Conservation (phyloP, 2,888 invertebrate genomes). For the Tanypteryx hageni region DNA sequence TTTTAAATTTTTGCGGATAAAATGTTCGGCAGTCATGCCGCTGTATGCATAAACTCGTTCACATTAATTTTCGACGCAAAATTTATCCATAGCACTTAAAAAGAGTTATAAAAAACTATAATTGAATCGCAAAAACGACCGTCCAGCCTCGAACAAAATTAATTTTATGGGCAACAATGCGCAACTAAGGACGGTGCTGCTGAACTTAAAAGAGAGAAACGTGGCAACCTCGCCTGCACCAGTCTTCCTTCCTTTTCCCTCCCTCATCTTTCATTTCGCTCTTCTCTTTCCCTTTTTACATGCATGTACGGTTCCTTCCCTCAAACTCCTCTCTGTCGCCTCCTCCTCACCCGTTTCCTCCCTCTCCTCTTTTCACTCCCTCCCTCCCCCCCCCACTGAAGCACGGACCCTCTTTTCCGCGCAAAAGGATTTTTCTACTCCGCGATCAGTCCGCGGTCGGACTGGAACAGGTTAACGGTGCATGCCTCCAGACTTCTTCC, state of each 20-base stretch:
- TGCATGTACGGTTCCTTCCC: constrained; percentile 8
- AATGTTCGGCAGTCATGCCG: too few species aligned
- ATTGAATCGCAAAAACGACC: too few species aligned
- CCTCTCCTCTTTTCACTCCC: neutral
- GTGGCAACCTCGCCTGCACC: neutral
- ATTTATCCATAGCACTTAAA: too few species aligned
- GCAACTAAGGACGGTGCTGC: neutral
- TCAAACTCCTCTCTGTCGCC: neutral
- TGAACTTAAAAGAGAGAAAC: neutral
- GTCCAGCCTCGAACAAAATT: neutral
- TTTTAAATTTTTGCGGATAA: too few species aligned
- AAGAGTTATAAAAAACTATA: too few species aligned
- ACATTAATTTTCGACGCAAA: too few species aligned
- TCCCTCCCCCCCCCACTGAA: neutral
- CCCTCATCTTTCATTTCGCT: neutral
- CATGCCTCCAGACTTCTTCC: neutral
- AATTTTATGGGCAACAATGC: neutral
- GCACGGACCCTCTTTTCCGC: neutral
- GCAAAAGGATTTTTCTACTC: neutral
- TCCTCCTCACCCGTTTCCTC: neutral
- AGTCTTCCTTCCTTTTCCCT: neutral
- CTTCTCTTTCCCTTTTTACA: neutral
- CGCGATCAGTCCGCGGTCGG: constrained; percentile 22
- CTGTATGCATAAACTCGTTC: too few species aligned
- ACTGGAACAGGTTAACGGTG: constrained; percentile 34